Evolutionary conservation across 2,888 invertebrate genomes (phyloP).

Genomic region (Sturmia bella): DNA sequence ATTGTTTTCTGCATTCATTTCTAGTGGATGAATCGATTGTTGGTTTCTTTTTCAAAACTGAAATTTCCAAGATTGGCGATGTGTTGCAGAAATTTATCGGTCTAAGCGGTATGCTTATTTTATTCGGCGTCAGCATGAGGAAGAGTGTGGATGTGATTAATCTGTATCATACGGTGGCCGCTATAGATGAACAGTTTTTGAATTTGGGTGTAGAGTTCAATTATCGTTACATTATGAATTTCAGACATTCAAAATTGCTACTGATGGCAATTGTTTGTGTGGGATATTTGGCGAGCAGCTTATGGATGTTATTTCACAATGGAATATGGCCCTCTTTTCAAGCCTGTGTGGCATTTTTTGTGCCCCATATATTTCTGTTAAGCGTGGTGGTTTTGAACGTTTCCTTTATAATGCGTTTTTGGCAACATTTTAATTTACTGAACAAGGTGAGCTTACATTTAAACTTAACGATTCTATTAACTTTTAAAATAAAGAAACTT

Average conservation of each 20-base stretch:
- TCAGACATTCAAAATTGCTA: conserved; percentile 74
- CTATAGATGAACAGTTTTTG: conserved; percentile 73
- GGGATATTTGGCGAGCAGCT: conserved; percentile 76
- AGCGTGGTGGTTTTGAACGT: conserved; percentile 77
- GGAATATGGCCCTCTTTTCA: conserved; percentile 78
- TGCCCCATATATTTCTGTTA: conserved; percentile 78
- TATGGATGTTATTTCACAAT: conserved; percentile 76
- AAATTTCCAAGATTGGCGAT: conserved; percentile 80
- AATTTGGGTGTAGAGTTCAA: conserved; percentile 78
- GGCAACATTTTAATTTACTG: conserved; percentile 76
- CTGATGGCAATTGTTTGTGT: conserved; percentile 74
- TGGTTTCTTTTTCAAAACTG: conserved; percentile 80
- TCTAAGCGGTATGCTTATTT: conserved; percentile 76
- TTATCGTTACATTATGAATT: conserved; percentile 76
- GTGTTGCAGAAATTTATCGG: conserved; percentile 79
- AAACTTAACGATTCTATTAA: too few species aligned
- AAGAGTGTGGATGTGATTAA: conserved; percentile 75
- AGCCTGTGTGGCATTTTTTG: conserved; percentile 79
- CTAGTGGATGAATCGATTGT: conserved; percentile 79
- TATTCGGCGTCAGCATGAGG: conserved; percentile 76
- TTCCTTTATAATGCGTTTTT: conserved; percentile 75
- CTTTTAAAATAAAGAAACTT: too few species aligned
- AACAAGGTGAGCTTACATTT: conserved; percentile 80
- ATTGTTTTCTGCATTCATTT: conserved; percentile 78
- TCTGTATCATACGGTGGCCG: conserved; percentile 74